These are phyloP conservation scores for Orthosia incerta DNA, from an alignment of 2,888 invertebrate species.

Conservation along the genomic window DNA sequence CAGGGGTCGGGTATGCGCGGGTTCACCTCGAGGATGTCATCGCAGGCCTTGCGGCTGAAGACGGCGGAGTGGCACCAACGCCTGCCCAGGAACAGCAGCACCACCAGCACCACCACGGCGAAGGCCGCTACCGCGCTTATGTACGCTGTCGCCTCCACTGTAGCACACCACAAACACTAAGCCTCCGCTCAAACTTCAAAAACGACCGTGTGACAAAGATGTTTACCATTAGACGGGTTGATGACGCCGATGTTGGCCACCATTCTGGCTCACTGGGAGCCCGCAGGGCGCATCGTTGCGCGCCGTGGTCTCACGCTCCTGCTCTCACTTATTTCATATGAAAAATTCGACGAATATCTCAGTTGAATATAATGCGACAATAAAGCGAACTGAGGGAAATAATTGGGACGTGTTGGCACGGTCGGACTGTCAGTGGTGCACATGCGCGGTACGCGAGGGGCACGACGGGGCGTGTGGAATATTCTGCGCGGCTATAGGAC, in stretches of 20 bases:
- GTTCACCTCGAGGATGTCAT: slow-evolving; percentile 88
- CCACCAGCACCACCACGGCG: slow-evolving; percentile 95
- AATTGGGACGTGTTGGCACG: slow-evolving; percentile 84
- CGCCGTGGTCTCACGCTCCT: slow-evolving; percentile 48
- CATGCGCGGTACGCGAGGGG: slow-evolving; percentile 84
- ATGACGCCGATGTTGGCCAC: slow-evolving; percentile 86
- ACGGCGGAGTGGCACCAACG: slow-evolving; percentile 90
- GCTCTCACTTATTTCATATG: slow-evolving; percentile 8
- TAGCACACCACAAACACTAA: slow-evolving; percentile 75
- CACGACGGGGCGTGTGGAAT: slow-evolving; percentile 85
- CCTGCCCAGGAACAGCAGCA: slow-evolving; percentile 96
- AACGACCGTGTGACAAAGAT: slow-evolving; percentile 61
- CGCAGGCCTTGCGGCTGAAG: slow-evolving; percentile 83
- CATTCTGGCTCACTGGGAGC: slow-evolving; percentile 80
- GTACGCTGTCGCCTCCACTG: slow-evolving; percentile 96
- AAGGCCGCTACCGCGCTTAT: slow-evolving; percentile 96
- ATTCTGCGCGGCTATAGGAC: slow-evolving; percentile 83
- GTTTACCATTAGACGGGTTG: slow-evolving; percentile 87
- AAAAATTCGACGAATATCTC: slow-evolving; percentile 49
- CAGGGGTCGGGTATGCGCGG: slow-evolving; percentile 81
- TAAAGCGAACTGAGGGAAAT: slow-evolving; percentile 77
- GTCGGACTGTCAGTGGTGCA: slow-evolving; percentile 81
- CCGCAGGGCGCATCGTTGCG: slow-evolving; percentile 72
- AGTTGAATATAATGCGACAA: slow-evolving; percentile 66
- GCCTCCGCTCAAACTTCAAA: slow-evolving; percentile 43